These are phyloP conservation scores for Sarcophaga variegata DNA, from an alignment of 2,888 invertebrate species.

Conservation along the genomic window DNA sequence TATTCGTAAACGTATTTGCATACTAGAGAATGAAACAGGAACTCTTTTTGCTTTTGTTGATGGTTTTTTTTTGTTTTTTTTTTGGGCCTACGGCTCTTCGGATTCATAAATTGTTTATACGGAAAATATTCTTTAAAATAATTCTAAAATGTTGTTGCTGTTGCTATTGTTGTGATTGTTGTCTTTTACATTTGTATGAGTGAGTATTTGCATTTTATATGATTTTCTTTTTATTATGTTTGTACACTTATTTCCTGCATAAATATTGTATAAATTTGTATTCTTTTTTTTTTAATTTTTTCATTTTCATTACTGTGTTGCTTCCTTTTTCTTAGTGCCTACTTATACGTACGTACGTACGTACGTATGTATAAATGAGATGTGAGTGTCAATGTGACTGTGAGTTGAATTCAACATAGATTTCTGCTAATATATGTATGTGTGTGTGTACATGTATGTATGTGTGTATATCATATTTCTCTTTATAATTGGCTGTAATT, in stretches of 20 bases:
- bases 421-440: no score
- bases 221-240: not conserved
- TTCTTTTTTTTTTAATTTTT: not conserved
- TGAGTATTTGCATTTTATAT: no score
- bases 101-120: constrained; percentile 43
- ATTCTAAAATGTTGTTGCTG: no score
- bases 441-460: not conserved
- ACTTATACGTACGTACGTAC: not conserved
- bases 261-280: not conserved
- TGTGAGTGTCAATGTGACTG: not conserved
- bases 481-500: constrained; percentile 50
- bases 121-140: constrained; percentile 7
- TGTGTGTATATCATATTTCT: not conserved
- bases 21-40: constrained; percentile 9
- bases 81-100: constrained; percentile 20
- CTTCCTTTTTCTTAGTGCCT: not conserved
- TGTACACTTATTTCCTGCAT: not conserved
- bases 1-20: constrained; percentile 12
- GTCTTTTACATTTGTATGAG: no score
- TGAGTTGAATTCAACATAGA: no score
- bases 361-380: not conserved
- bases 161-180: no score
- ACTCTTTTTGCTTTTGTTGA: not conserved
- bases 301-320: not conserved
- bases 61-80: not conserved